Conservation (phyloP, 1,140 invertebrate species). For the Andrena cerasifolii region DNA sequence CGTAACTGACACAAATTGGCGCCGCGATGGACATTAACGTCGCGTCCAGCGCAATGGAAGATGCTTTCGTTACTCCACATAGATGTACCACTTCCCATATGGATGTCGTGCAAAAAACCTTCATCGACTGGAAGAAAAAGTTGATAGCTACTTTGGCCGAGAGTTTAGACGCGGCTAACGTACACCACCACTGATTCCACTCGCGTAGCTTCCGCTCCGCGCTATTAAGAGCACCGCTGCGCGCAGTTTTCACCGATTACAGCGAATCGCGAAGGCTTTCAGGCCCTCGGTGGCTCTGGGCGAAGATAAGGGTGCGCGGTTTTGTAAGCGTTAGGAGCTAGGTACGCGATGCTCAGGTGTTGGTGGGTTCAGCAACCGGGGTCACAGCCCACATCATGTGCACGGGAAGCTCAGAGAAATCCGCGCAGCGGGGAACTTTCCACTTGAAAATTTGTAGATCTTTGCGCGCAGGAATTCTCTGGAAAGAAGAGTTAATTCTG, state of each 20-base stretch:
- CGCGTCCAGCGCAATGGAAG: background rate
- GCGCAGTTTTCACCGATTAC: background rate
- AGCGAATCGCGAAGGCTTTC: background rate
- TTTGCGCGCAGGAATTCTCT: too few species aligned
- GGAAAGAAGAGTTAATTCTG: too few species aligned
- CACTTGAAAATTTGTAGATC: too few species aligned
- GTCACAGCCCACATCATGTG: constrained; percentile 40
- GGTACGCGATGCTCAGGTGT: background rate
- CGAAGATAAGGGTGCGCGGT: background rate
- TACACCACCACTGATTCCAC: background rate
- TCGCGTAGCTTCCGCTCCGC: background rate
- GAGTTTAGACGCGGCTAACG: too few species aligned
- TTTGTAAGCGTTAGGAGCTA: background rate
- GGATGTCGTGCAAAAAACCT: too few species aligned
- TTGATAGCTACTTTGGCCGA: too few species aligned
- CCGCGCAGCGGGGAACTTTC: too few species aligned
- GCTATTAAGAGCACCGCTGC: background rate
- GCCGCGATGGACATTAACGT: background rate
- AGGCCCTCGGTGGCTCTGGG: background rate
- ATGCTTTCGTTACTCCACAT: background rate
- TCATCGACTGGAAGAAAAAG: too few species aligned
- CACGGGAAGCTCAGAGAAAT: constrained; percentile 26
- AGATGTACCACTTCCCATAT: background rate
- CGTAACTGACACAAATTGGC: background rate
- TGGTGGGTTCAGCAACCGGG: constrained; percentile 30